Base-by-base conservation (phyloP, 35 echinoderm and acorn worm genomes). In the Patiria miniata region DNA sequence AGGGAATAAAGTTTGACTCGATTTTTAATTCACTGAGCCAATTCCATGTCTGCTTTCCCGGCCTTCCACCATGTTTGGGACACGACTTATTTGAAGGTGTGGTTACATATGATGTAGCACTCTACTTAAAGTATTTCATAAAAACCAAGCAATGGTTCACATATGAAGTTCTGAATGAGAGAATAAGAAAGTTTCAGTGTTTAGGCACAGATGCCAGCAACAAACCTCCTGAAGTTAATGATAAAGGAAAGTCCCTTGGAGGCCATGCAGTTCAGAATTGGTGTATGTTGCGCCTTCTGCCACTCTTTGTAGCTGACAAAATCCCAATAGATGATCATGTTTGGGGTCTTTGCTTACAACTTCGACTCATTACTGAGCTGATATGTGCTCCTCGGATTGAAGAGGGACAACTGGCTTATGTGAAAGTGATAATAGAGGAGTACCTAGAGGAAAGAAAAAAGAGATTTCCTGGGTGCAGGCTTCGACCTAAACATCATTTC, bases 401-500 rank as follows among this genome's bases (percentile, higher is more conserved):
- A 39, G 28, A 17, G 50, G 34, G 19, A 19, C 92, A 94, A 54
- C 30, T 94, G 81, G 87, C 81, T 26, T 86, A 93, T 79, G 53
- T 94, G 26, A 42, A 87, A 8, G 78, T 86, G 0, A 39, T 93
- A 36, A 60, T 90, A 37, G 73, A 90, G n/a, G 77, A 78, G 33
- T 90, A 94, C 40, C 38, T 94, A 16, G 33, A 78, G 26, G 78
- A 86, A 21, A 59, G 83, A 36, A 84, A 47, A 16, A 79, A 10
- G 1, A n/a, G 19, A 59, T 89, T 94, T 85, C 81, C 80, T 79
- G 30, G 86, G n/a, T 36, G 18, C 39, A 34, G n/a, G n/a, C 73
- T 93, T 7, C 87, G 40, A 52, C 93, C 93, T 68, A 90, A 90
- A 81, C 93, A 94, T 54, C 88, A 94, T 79, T 94, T 82, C 56